Percentiles rank a stretch among this genome's conserved stretches.
Conservation (phyloP, 64 coral and sea anemone species). For the Trachythela sp. region DNA sequence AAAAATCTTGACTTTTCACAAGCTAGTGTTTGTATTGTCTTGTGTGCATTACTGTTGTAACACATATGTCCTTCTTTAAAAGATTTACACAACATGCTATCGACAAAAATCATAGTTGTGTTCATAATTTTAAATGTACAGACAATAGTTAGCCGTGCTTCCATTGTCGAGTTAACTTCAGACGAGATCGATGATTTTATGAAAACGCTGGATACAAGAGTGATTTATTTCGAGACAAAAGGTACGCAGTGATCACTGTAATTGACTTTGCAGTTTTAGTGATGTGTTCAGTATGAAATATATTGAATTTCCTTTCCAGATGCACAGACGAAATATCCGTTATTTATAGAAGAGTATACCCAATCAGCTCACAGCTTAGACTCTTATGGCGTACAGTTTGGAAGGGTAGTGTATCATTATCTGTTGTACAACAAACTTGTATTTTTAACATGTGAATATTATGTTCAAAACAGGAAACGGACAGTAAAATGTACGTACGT, state of each 20-base stretch:
- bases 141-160: not conserved
- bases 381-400: not conserved
- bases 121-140: not conserved
- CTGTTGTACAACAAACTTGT: not conserved
- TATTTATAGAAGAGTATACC: slow-evolving; percentile 1
- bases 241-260: not conserved
- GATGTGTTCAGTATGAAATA: not conserved
- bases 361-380: not conserved
- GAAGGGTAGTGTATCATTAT: not conserved
- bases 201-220: not conserved
- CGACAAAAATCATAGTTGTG: not conserved
- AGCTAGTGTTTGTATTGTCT: not conserved
- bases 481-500: too few relatives aligned
- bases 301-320: not conserved
- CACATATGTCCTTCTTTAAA: not conserved
- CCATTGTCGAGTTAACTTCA: not conserved
- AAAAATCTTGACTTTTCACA: not conserved
- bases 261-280: not conserved
- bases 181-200: not conserved
- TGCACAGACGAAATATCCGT: not conserved
- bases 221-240: slow-evolving; percentile 5
- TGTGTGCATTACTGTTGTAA: not conserved
- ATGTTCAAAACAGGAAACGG: too few relatives aligned
- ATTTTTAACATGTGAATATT: too few relatives aligned
- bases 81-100: not conserved